Evolutionary conservation across 2,888 invertebrate species (phyloP), one percentile per base, ranked within the genome.

Genomic region (Neoaliturus tenellus): DNA sequence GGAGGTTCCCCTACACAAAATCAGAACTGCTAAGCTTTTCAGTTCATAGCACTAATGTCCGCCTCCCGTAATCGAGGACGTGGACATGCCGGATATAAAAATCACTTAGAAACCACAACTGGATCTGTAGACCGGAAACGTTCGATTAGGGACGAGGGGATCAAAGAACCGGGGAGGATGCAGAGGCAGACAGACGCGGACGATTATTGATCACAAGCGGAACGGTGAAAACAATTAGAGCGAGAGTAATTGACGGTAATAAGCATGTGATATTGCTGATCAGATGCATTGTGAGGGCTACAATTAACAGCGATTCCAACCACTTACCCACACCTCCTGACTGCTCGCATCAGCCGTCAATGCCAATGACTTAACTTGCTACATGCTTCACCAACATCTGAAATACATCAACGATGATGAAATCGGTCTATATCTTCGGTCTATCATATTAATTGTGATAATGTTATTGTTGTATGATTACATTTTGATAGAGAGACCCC

Each of bases 101-200:
- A 20, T 51, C 20, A 51, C 51, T 51, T 51, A 51, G 23, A 51
- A 4, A 51, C 51, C 51, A 28, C 14, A 62, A 62, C 17, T 62
- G 12, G 62, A 62, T 62, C 39, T 35, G 67, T 33, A 67, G 69
- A n/a, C 69, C 20, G 69, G 69, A 69, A 69, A 39, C 69, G 17
- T 0, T 23, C 33, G 39, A 31, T 69, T 39, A 39, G 23, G 8
- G 35, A 17, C 23, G 69, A 35, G 35, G 69, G 69, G 35, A 69
- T 33, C 69, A 69, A 69, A 69, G 39, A 67, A 28, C 67, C 39
- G 69, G 33, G 10, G 39, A 35, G 39, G 69, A 35, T n/a, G 31
- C 31, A 4, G 23, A 28, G n/a, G 31, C 31, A 4, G 23, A 28
- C 31, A n/a, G 14, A 28, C 23, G 58, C 17, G 67, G 51, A 44